phyloP scores from a whole-genome alignment of 2,113 vertebrate genomes.

The Etheostoma cragini region DNA sequence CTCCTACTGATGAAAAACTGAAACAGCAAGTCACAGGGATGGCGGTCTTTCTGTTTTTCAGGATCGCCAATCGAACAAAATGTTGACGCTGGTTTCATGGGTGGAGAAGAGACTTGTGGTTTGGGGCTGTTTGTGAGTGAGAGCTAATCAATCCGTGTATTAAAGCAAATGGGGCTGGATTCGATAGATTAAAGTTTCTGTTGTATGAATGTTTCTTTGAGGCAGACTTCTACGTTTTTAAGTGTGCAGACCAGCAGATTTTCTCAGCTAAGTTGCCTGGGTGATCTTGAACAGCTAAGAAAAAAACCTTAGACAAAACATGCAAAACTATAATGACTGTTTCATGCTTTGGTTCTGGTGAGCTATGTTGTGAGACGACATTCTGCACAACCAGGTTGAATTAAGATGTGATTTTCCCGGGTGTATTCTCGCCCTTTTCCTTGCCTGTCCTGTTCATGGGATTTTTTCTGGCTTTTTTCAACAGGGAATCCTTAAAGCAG shows the following conservation, averaged over 20 bases:
- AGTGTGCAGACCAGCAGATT: not conserved
- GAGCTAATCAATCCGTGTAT: not conserved
- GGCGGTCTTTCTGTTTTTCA: not conserved
- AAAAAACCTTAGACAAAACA: not conserved
- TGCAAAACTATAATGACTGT: too few species aligned
- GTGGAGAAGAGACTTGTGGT: not conserved
- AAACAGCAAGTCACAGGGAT: not conserved
- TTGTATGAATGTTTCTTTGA: conserved; percentile 4
- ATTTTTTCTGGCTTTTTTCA: not conserved
- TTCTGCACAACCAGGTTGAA: not conserved
- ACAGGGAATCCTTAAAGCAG: not conserved
- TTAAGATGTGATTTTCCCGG: not conserved
- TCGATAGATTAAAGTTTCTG: not conserved
- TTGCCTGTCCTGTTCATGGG: not conserved
- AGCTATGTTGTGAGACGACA: not conserved
- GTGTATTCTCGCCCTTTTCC: not conserved
- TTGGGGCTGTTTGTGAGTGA: not conserved
- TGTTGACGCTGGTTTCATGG: conserved; percentile 15
- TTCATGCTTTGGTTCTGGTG: not conserved
- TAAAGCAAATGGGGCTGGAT: not conserved
- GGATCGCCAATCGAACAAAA: not conserved
- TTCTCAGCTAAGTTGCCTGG: not conserved
- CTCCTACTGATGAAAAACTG: not conserved
- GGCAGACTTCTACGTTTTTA: not conserved
- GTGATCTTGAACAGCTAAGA: not conserved